Evolutionary conservation across 2,888 invertebrate genomes (phyloP), one percentile per base, ranked within the genome.

Genomic region (Ctenicera cuprea): DNA sequence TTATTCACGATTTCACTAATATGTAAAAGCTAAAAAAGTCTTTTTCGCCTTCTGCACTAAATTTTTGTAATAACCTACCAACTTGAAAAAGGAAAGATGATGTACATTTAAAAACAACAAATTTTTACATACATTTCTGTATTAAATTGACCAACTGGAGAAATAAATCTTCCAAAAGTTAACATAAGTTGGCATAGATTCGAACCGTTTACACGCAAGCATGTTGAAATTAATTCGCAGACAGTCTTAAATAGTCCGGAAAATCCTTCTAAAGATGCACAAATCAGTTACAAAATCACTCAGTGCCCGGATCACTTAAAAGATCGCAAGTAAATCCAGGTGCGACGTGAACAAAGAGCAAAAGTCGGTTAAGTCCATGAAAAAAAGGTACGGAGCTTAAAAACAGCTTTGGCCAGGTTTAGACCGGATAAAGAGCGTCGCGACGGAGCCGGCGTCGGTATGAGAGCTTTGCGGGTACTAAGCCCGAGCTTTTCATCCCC

Each of bases 341-440:
- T 86, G 85, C 85, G 85, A 84, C 85, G 84, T 84, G 83, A 83
- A 84, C 85, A 85, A 86, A 86, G 86, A 86, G 85, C 84, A 85
- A 86, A 86, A 86, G 86, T 86, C 87, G 83, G 83, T 85, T 86
- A 86, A 86, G 86, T 86, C 85, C 84, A 83, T 83, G 85, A 85
- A 86, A 87, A 86, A 75, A 87, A 87, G 85, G 85, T 84, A 83
- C 82, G 83, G 84, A 84, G 86, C 86, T 87, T 86, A 87, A 86
- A 86, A 86, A 83, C 86, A 84, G 86, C 86, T 87, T 86, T 86
- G 85, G 84, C 84, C 83, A 83, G 86, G 86, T 86, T 87, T 87
- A 86, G 85, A 81, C 80, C 82, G 87, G 86, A 86, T 86, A 86
- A 86, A 82, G 86, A 86, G 87, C 88, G 88, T 88, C 88, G 88